These are phyloP conservation scores for Turritopsis rubra DNA, from an alignment of 30 jellyfish, hydroid and myxozoan species.

Conservation along the genomic window DNA sequence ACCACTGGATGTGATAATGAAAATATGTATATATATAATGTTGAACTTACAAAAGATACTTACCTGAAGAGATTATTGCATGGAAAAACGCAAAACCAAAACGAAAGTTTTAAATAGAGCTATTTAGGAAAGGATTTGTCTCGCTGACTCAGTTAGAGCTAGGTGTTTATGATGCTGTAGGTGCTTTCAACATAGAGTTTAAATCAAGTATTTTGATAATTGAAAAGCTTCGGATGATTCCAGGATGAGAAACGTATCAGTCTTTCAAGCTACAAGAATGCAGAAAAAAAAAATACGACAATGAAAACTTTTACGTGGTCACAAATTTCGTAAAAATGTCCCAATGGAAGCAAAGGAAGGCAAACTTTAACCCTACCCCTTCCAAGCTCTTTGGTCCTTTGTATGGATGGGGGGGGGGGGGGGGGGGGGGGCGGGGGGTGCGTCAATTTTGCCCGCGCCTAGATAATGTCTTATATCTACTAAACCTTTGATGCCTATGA, in stretches of 20 bases:
- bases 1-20: slow-evolving; percentile 33
- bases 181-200: too few species aligned
- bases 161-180: too few species aligned
- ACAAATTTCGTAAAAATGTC: background rate
- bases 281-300: background rate
- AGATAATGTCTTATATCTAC: too few species aligned
- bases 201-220: too few species aligned
- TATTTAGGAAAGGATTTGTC: background rate
- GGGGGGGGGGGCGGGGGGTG: too few species aligned
- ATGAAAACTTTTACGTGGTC: background rate
- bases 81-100: too few species aligned
- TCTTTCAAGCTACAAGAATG: background rate
- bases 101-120: background rate
- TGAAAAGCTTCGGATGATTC: too few species aligned
- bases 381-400: too few species aligned
- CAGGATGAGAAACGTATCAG: background rate
- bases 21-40: slow-evolving; percentile 14
- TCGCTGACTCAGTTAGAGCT: background rate
- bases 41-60: background rate
- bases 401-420: too few species aligned
- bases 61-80: background rate
- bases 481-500: too few species aligned
- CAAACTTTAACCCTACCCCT: too few species aligned
- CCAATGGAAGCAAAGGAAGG: background rate
- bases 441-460: too few species aligned